Evolutionary conservation across 2,888 invertebrate species (phyloP).

Genomic region (Ypsolopha scabrella): DNA sequence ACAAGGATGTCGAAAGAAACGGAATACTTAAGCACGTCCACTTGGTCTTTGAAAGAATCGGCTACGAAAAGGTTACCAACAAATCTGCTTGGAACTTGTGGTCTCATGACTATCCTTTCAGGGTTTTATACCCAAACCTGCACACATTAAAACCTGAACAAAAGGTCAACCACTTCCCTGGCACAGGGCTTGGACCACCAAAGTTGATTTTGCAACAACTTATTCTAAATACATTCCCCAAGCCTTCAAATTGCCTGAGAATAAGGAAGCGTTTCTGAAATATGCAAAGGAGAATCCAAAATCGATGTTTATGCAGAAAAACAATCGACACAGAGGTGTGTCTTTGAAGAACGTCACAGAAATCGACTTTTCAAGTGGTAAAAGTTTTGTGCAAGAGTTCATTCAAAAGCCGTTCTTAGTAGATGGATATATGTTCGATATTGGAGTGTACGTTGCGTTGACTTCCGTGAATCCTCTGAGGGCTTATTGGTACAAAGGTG

Average conservation of each 20-base stretch:
- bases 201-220: slow-evolving; percentile 87
- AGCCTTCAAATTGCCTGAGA: slow-evolving; percentile 88
- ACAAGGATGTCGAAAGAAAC: slow-evolving; percentile 63
- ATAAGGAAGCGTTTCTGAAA: slow-evolving; percentile 76
- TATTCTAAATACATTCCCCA: slow-evolving; percentile 84
- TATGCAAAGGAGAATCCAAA: slow-evolving; percentile 77
- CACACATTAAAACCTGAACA: slow-evolving; percentile 77
- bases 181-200: slow-evolving; percentile 92
- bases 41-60: slow-evolving; percentile 79
- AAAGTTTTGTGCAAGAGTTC: slow-evolving; percentile 92
- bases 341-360: slow-evolving; percentile 77
- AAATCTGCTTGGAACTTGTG: slow-evolving; percentile 86
- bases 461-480: slow-evolving; percentile 93
- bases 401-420: slow-evolving; percentile 89
- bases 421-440: slow-evolving; percentile 95
- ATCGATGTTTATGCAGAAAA: slow-evolving; percentile 89
- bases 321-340: slow-evolving; percentile 92
- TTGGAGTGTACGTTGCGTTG: slow-evolving; percentile 93
- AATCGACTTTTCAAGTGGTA: slow-evolving; percentile 76
- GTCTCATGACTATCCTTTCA: slow-evolving; percentile 95
- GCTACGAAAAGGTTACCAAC: slow-evolving; percentile 73
- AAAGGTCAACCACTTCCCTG: slow-evolving; percentile 94
- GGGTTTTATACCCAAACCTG: slow-evolving; percentile 58
- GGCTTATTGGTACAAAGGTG: slow-evolving; percentile 90
- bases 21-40: slow-evolving; percentile 86